A percentile compares a stretch with the other conserved stretches of the same genome.
Conservation (phyloP, 2,113 vertebrate genomes). For the Calyptomena viridis region DNA sequence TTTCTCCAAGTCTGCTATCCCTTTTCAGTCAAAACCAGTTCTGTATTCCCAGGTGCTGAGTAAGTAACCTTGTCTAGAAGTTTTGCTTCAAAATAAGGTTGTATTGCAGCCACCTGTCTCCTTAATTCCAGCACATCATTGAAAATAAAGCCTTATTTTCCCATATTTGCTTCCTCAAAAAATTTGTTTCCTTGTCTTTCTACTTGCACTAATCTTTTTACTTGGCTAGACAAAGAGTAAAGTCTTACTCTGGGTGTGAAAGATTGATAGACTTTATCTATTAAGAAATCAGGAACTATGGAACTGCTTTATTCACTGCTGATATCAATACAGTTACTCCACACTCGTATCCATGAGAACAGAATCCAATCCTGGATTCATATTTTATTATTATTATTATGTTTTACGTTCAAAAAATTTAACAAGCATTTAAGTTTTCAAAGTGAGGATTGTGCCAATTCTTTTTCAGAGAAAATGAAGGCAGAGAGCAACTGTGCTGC, state of each 20-base stretch:
- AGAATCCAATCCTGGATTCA: not conserved
- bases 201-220: not conserved
- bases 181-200: not conserved
- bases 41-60: not conserved
- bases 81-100: constrained; percentile 8
- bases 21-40: not conserved
- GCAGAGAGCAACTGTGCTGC: not conserved
- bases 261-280: not conserved
- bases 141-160: not conserved
- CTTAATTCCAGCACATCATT: not conserved
- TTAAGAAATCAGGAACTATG: not conserved
- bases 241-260: not conserved
- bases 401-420: not conserved
- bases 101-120: not conserved
- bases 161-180: not conserved
- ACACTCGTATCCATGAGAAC: not conserved
- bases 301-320: not conserved
- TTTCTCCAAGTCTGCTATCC: not conserved
- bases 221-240: not conserved
- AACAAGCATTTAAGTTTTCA: not conserved
- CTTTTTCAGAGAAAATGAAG: not conserved
- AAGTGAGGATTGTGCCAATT: not conserved
- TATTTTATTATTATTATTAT: not conserved
- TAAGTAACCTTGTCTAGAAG: not conserved
- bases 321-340: not conserved